Conservation (phyloP, 2,888 invertebrate genomes). For the Melipona bicolor region DNA sequence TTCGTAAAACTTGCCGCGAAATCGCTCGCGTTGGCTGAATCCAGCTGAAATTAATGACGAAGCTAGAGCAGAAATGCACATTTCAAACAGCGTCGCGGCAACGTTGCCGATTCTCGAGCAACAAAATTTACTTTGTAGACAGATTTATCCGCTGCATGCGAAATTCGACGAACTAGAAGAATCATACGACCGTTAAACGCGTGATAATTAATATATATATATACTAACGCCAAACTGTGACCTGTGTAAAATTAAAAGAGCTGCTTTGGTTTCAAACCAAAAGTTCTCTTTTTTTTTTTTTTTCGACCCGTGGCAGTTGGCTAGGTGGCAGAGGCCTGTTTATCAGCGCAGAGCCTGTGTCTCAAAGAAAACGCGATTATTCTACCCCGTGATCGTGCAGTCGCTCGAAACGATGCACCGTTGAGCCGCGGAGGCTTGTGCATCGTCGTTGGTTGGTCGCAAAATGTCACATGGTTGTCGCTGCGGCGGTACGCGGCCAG, state of each 20-base stretch:
- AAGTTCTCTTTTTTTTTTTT: not conserved
- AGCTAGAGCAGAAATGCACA: not conserved
- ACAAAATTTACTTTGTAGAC: not conserved
- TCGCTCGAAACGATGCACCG: conserved; percentile 16
- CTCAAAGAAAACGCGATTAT: conserved; percentile 18
- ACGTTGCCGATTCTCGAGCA: not conserved
- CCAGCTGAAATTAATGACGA: not conserved
- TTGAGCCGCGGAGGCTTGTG: conserved; percentile 4
- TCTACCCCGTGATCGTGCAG: conserved; percentile 3
- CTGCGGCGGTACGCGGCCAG: not conserved
- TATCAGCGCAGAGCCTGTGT: not conserved
- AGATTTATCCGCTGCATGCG: too few relatives aligned
- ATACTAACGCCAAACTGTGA: not conserved
- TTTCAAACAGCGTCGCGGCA: not conserved
- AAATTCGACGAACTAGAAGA: too few relatives aligned
- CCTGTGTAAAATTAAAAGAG: not conserved
- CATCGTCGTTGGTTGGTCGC: conserved; percentile 13
- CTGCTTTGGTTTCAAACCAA: not conserved
- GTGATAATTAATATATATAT: too few relatives aligned
- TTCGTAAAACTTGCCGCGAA: not conserved
- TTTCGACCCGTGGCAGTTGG: not conserved
- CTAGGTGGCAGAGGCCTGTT: too few relatives aligned
- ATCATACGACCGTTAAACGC: too few relatives aligned
- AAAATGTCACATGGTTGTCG: conserved; percentile 51
- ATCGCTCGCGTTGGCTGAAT: not conserved